Conservation (phyloP, 2,888 invertebrate species). For the Rosalia funebris region DNA sequence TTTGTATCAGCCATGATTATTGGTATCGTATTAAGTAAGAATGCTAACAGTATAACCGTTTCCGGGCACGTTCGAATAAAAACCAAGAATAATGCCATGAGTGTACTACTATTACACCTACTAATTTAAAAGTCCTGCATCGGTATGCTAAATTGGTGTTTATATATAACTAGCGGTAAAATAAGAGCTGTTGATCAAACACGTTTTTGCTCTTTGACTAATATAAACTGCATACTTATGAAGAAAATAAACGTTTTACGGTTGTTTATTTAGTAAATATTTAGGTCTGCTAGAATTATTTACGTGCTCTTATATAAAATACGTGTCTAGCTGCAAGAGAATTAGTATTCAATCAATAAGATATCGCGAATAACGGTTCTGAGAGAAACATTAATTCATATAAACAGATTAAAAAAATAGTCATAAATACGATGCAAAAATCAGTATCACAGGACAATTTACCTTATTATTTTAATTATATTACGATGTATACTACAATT, state of each 20-base stretch:
- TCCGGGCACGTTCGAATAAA: too few species aligned
- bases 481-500: too few species aligned
- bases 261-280: conserved; percentile 21
- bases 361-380: neutral
- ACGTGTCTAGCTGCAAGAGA: neutral
- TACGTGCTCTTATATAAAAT: neutral
- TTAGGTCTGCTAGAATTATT: conserved; percentile 10
- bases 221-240: conserved; percentile 9
- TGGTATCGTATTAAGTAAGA: too few species aligned
- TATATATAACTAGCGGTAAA: conserved; percentile 1
- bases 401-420: neutral
- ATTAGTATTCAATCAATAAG: neutral
- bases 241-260: conserved; percentile 10
- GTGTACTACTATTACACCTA: neutral
- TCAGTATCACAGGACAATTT: too few species aligned
- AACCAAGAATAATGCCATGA: too few species aligned
- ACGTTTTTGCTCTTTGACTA: conserved; percentile 8
- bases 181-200: conserved; percentile 4
- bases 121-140: neutral
- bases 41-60: too few species aligned
- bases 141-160: neutral
- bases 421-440: too few species aligned
- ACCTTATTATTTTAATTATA: too few species aligned
- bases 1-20: too few species aligned
- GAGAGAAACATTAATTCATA: too few species aligned